Base-by-base conservation (phyloP, 2,888 invertebrate species). In the Torymus aiolomorphi region DNA sequence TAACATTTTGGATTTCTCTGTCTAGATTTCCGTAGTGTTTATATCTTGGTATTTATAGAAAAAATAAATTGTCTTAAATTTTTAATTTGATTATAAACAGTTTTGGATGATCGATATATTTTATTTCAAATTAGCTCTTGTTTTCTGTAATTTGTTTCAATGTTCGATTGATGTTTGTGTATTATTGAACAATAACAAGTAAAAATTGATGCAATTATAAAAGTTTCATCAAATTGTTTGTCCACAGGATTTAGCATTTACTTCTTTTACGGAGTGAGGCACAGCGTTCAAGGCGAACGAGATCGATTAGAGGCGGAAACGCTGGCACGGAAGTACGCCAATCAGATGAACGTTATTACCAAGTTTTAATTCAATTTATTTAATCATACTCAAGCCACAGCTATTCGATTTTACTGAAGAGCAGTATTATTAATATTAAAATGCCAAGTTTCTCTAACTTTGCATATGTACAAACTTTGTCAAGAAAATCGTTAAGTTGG, bases 201-300 rank as follows among this genome's bases (percentile, higher is more conserved):
- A 31, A 31, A 31, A 31, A 31, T 31, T 31, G 31, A 31, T 1
- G 8, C 8, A 31, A 31, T 31, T 31, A 5, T 31, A 31, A 31
- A 31, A 31, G 31, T 31, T 31, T 31, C 31, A 8, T 5, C 1
- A 31, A 16, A 14, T 24, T 20, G 10, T 20, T 59, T 24, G 52
- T 66, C 90, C 91, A 5, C 91, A 96, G 96, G 97, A 71, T 95
- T 97, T 87, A 85, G 94, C 2, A 96, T 98, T 86, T 98, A 98
- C 90, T 96, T 97, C 90, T 89, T 92, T 82, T 98, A 98, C 88
- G 97, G 97, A 63, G 93, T 97, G 77, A 91, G 92, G 59, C 92
- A 97, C 88, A 97, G 97, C 77, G 91, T 92, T 0, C 94, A 95
- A 85, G 92, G 93, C n/a, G 86, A 87, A 80, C 86, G 85, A 61